Conservation (phyloP, 2,113 vertebrate species). For the Crotalus tigris region DNA sequence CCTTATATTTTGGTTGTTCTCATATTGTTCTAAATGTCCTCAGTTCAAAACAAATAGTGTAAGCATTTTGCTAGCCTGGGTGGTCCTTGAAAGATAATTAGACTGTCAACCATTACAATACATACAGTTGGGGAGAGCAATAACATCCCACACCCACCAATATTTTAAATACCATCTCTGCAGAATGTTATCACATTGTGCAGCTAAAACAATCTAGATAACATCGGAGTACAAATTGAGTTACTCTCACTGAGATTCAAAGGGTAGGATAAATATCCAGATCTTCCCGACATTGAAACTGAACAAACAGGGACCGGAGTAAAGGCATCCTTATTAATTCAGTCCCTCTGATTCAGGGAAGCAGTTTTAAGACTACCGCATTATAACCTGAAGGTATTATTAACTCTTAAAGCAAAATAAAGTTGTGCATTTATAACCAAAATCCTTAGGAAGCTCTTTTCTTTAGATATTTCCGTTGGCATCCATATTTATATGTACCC, state of each 20-base stretch:
- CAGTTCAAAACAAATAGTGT: slow-evolving; percentile 40
- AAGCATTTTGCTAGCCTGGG: slow-evolving; percentile 33
- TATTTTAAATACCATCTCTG: slow-evolving; percentile 45
- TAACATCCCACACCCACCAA: slow-evolving; percentile 34
- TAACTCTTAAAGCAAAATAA: neutral
- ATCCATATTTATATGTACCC: neutral
- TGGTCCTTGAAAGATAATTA: slow-evolving; percentile 64
- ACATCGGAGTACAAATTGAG: neutral
- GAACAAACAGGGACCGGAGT: neutral
- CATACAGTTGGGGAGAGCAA: slow-evolving; percentile 41
- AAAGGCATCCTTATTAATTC: neutral
- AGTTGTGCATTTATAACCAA: neutral
- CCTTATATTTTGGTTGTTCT: slow-evolving; percentile 44
- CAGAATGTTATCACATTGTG: slow-evolving; percentile 39
- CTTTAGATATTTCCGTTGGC: neutral
- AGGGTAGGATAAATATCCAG: neutral
- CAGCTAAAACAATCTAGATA: neutral
- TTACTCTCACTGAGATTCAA: neutral
- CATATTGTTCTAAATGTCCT: slow-evolving; percentile 52
- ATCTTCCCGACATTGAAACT: neutral
- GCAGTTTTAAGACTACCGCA: neutral
- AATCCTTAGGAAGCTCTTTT: neutral
- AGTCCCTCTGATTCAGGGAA: neutral
- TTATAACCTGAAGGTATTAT: neutral
- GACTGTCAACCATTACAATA: slow-evolving; percentile 37